phyloP scores from a whole-genome alignment of 1,140 invertebrate genomes.

The Helicoverpa armigera region DNA sequence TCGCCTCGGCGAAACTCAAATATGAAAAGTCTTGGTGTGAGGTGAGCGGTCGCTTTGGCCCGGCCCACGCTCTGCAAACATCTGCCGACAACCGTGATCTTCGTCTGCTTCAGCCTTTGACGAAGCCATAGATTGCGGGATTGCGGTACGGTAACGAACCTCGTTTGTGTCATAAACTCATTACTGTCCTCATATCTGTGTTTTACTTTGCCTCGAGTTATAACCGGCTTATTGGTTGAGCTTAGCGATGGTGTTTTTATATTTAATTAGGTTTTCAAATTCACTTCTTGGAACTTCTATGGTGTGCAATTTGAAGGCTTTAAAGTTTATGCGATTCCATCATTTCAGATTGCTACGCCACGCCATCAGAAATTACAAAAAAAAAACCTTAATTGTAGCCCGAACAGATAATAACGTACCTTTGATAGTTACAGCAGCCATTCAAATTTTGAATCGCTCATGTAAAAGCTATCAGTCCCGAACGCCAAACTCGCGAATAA shows the following conservation, averaged over 20 bases:
- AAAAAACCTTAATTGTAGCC: too few relatives aligned
- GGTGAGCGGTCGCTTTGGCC: constrained; percentile 55
- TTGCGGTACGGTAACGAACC: constrained; percentile 54
- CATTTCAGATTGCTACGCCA: too few relatives aligned
- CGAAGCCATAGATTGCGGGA: constrained; percentile 55
- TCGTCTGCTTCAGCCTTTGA: constrained; percentile 65
- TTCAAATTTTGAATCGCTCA: constrained; percentile 17
- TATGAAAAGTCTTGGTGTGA: constrained; percentile 69
- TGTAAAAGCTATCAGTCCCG: background rate
- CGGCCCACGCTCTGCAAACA: constrained; percentile 61
- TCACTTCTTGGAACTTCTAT: too few relatives aligned
- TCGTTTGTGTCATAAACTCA: constrained; percentile 52
- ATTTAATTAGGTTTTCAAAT: constrained; percentile 1
- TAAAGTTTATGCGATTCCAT: background rate
- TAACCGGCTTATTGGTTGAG: constrained; percentile 4
- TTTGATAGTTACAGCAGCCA: background rate
- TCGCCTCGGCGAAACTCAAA: constrained; percentile 62
- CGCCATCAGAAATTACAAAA: too few relatives aligned
- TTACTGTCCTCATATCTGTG: constrained; percentile 30
- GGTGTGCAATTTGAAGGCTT: background rate
- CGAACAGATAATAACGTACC: too few relatives aligned
- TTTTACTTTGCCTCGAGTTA: constrained; percentile 10
- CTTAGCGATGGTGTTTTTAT: constrained; percentile 1
- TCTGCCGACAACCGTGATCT: constrained; percentile 69
- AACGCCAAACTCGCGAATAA: constrained; percentile 23